These are phyloP conservation scores for Ochropacha duplaris DNA, from an alignment of 2,888 invertebrate species.

Conservation along the genomic window DNA sequence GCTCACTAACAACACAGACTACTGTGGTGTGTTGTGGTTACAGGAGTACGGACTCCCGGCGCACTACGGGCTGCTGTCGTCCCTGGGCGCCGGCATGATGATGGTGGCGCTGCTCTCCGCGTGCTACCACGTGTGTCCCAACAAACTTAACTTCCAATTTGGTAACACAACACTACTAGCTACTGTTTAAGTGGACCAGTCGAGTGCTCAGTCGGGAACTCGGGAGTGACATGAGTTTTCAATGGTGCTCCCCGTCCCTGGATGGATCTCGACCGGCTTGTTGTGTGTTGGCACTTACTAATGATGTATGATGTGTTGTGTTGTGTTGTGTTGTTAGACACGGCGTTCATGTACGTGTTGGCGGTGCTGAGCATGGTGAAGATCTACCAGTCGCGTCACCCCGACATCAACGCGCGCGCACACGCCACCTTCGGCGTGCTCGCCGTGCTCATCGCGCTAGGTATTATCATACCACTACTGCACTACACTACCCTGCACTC, in stretches of 20 bases:
- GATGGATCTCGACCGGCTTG: too few relatives aligned
- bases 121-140: slow-evolving; percentile 95
- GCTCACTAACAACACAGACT: not conserved
- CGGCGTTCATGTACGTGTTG: slow-evolving; percentile 96
- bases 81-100: slow-evolving; percentile 92
- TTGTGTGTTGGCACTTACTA: too few relatives aligned
- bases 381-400: slow-evolving; percentile 94
- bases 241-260: too few relatives aligned
- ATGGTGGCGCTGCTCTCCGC: slow-evolving; percentile 95
- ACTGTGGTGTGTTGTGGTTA: not conserved
- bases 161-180: too few relatives aligned
- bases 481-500: not conserved
- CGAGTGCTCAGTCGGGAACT: too few relatives aligned
- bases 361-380: slow-evolving; percentile 93
- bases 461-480: slow-evolving; percentile 45
- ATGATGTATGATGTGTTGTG: too few relatives aligned
- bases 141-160: slow-evolving; percentile 94
- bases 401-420: slow-evolving; percentile 94
- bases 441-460: slow-evolving; percentile 88
- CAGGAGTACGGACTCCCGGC: slow-evolving; percentile 90
- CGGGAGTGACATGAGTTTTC: too few relatives aligned
- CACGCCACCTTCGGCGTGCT: slow-evolving; percentile 91
- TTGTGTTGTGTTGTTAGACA: slow-evolving; percentile 83
- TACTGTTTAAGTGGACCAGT: too few relatives aligned
- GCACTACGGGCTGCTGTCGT: slow-evolving; percentile 93